These are phyloP conservation scores for Cataglyphis rosenhaueri DNA, from an alignment of 2,888 invertebrate species.

Conservation along the genomic window DNA sequence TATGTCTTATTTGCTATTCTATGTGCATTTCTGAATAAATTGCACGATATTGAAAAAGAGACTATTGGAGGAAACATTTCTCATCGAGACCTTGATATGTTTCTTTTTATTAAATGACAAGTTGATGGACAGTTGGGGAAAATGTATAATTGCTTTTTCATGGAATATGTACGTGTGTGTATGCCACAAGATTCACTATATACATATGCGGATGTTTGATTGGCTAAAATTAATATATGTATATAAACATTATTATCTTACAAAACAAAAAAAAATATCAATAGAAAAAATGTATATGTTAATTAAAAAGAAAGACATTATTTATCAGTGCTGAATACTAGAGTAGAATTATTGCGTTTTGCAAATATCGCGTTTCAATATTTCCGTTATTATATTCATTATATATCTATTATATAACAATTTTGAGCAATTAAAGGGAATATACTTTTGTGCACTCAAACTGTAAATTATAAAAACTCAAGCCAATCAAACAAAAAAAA, in stretches of 20 bases:
- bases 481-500: not conserved
- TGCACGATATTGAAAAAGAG: too few relatives aligned
- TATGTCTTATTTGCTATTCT: not conserved
- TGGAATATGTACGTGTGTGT: not conserved
- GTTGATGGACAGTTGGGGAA: not conserved
- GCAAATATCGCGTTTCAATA: not conserved
- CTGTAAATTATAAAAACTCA: not conserved
- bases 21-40: slow-evolving; percentile 1
- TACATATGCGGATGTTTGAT: not conserved
- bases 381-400: too few relatives aligned
- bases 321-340: slow-evolving; percentile 20
- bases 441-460: not conserved
- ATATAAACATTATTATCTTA: not conserved
- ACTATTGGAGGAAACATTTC: not conserved
- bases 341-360: not conserved
- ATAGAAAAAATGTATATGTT: slow-evolving; percentile 24
- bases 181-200: not conserved
- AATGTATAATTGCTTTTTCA: not conserved
- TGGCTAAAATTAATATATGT: slow-evolving; percentile 2
- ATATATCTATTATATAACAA: not conserved
- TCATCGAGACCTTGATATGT: not conserved
- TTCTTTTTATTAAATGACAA: not conserved
- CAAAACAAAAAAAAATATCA: slow-evolving; percentile 8
- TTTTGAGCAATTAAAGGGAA: slow-evolving; percentile 21
- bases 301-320: slow-evolving; percentile 39